Evolutionary conservation across 2,888 invertebrate species (phyloP), one percentile per base, ranked within the genome.

Genomic region (Notocelia uddmanniana): DNA sequence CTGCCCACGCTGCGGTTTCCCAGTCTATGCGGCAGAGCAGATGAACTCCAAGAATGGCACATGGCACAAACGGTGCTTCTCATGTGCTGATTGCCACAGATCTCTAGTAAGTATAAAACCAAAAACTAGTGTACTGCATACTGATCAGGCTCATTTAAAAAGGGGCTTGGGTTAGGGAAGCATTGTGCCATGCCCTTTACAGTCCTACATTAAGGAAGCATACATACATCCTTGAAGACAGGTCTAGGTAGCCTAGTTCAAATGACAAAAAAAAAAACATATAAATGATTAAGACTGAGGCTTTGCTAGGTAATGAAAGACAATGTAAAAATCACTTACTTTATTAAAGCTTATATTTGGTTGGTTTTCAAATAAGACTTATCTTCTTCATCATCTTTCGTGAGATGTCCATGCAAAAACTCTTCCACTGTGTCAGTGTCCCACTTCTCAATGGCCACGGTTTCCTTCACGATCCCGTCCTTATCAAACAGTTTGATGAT

Each of bases 391-490:
- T 94, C 94, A 75, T 94, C 94, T 69, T 95, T 94, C 37, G 94
- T 95, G 76, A 99, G 95, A 95, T 98, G 97, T 45, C 98, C 97
- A 78, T 96, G 97, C 77, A 99, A 95, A 92, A 99, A 99, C 88
- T 99, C 99, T 86, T 98, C 98, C 3, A 99, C 97, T 0, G 99
- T 97, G 89, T 99, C 99, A 0, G 99, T 99, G 89, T 99, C 98
- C 99, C 99, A 99, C 86, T 99, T 99, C 81, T 98, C 98, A 84
- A 99, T 99, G 66, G 98, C 99, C 34, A 99, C 95, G 23, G 97
- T 96, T 85, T 98, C 98, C 85, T 96, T 96, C 0, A 98, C 95
- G 83, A 97, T 96, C 41, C 97, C 97, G 81, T 96, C 96, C 74
- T 96, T 96, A 84, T 99, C 98, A 78, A 98, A 94, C 63, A 99